Conservation (phyloP, 1,140 invertebrate genomes). For the Druon quercuslanigerum region DNA sequence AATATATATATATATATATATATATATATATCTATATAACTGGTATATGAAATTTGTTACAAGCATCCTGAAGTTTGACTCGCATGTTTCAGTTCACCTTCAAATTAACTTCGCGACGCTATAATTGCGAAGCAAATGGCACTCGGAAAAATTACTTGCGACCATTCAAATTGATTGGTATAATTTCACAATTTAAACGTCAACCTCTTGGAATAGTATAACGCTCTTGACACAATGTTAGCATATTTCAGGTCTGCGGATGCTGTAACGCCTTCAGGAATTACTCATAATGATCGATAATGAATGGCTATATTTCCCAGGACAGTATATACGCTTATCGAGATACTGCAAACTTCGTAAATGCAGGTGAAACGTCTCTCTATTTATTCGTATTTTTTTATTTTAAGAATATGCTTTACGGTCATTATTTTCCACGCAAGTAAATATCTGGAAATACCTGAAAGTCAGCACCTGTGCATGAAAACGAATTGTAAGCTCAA, state of each 20-base stretch:
- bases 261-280: conserved; percentile 35
- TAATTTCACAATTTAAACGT: conserved; percentile 60
- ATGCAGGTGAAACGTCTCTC: not conserved
- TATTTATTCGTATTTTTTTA: not conserved
- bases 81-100: conserved; percentile 5
- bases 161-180: conserved; percentile 47
- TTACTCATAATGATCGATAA: conserved; percentile 44
- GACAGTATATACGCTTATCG: not conserved
- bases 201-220: conserved; percentile 34
- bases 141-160: conserved; percentile 41
- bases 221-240: conserved; percentile 3
- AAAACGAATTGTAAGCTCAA: no score
- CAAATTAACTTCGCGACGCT: not conserved
- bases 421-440: no score
- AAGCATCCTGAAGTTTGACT: not conserved
- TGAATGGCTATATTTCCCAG: conserved; percentile 40
- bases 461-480: no score
- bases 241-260: not conserved
- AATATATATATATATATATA: no score
- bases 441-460: no score
- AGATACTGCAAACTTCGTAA: not conserved
- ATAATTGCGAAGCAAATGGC: conserved; percentile 12
- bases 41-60: not conserved
- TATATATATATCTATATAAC: not conserved
- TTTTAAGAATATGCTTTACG: not conserved